These are phyloP conservation scores for Percina caprodes DNA, from an alignment of 2,113 vertebrate genomes.

Conservation along the genomic window DNA sequence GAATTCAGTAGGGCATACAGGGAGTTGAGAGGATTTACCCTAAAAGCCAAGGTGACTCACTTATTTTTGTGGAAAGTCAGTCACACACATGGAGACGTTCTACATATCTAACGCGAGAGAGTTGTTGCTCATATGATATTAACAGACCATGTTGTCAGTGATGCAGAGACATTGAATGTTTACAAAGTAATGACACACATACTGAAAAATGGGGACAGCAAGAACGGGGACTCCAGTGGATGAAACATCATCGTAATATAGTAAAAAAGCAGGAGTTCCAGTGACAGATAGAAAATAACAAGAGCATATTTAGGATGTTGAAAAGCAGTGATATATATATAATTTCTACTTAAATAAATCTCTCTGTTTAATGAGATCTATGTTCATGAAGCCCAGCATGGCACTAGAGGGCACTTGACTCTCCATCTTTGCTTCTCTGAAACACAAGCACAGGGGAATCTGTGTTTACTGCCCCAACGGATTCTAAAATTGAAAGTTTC, in stretches of 20 bases:
- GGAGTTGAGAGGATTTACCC: conserved; percentile 49
- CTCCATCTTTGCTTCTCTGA: conserved; percentile 15
- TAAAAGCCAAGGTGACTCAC: conserved; percentile 67
- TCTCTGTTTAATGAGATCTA: neutral
- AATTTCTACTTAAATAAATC: neutral
- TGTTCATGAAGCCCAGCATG: no score
- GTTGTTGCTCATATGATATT: conserved; percentile 10
- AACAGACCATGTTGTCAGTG: neutral
- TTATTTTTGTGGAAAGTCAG: conserved; percentile 45
- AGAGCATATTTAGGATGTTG: neutral
- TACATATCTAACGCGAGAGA: neutral
- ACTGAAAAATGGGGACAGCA: neutral
- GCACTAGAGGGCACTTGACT: conserved; percentile 47
- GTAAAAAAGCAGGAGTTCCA: neutral
- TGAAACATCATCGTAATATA: neutral
- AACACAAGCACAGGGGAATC: conserved; percentile 13
- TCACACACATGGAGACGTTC: neutral
- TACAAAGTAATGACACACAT: neutral
- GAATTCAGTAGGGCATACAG: conserved; percentile 52
- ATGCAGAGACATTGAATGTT: neutral
- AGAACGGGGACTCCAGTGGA: no score
- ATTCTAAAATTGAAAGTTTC: conserved; percentile 34
- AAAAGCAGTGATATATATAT: neutral
- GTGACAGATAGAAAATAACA: neutral
- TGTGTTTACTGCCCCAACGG: conserved; percentile 13